Conservation (phyloP, 2,888 invertebrate genomes). For the Metacarcinus magister region DNA sequence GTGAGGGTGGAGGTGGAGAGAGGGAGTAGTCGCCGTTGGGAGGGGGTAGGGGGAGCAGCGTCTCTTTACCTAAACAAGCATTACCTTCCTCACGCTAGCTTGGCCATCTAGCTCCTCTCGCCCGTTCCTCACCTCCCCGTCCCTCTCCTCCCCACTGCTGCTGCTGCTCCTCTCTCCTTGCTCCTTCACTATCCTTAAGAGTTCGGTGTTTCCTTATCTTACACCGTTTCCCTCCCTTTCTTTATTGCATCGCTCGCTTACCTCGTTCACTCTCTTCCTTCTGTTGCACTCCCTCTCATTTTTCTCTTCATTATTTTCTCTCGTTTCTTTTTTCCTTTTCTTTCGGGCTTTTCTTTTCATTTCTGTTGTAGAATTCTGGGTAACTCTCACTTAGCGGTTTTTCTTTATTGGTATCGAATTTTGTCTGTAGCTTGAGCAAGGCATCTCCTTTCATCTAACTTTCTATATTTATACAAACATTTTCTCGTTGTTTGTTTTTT, state of each 20-base stretch:
- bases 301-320: background rate
- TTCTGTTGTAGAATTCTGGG: background rate
- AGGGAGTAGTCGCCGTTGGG: background rate
- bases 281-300: background rate
- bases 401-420: background rate
- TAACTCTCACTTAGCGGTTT: background rate
- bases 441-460: background rate
- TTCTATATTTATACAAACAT: background rate
- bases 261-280: background rate
- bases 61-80: background rate
- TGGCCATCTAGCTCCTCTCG: background rate
- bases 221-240: background rate
- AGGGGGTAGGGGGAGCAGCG: background rate
- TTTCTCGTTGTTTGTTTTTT: background rate
- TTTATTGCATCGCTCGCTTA: background rate
- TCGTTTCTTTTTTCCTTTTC: background rate
- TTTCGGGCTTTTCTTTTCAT: background rate
- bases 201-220: background rate
- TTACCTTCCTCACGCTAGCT: background rate
- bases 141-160: background rate
- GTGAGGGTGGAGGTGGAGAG: background rate
- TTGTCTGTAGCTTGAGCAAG: background rate
- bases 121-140: background rate
- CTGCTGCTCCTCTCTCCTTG: background rate
- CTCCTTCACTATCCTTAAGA: constrained; percentile 9